These are phyloP conservation scores for Drosophila takahashii DNA, from an alignment of 1,140 invertebrate genomes.

Conservation along the genomic window DNA sequence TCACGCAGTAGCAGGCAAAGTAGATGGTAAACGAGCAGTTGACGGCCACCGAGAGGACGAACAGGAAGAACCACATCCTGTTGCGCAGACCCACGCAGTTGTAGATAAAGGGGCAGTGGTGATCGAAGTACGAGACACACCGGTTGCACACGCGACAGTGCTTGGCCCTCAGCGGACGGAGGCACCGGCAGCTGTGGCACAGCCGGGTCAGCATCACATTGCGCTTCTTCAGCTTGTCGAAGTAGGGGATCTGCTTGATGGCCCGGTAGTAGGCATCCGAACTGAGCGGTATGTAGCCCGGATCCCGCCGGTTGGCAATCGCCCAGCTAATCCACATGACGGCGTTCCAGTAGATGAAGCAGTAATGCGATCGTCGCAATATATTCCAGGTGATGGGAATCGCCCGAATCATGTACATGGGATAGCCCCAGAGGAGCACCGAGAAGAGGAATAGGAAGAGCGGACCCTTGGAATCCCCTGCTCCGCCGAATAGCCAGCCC, in stretches of 20 bases:
- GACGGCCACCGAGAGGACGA: slow-evolving; percentile 93
- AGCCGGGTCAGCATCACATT: slow-evolving; percentile 93
- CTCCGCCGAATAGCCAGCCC: slow-evolving; percentile 95
- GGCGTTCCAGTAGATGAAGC: slow-evolving; percentile 95
- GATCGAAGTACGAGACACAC: slow-evolving; percentile 96
- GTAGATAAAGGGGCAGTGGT: slow-evolving; percentile 97
- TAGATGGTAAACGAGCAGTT: slow-evolving; percentile 95
- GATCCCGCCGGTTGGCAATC: slow-evolving; percentile 94
- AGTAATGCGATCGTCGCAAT: slow-evolving; percentile 92
- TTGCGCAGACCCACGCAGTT: slow-evolving; percentile 95
- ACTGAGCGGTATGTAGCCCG: slow-evolving; percentile 94
- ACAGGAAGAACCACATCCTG: slow-evolving; percentile 96
- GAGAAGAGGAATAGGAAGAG: slow-evolving; percentile 93
- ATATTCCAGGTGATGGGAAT: slow-evolving; percentile 96
- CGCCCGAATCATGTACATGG: slow-evolving; percentile 95
- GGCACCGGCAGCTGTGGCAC: slow-evolving; percentile 95
- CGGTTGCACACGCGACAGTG: slow-evolving; percentile 96
- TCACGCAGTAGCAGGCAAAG: slow-evolving; percentile 94
- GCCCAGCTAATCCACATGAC: slow-evolving; percentile 97
- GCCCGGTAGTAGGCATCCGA: slow-evolving; percentile 95
- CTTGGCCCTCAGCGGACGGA: slow-evolving; percentile 94
- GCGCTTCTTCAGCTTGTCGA: slow-evolving; percentile 94
- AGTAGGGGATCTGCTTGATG: slow-evolving; percentile 95
- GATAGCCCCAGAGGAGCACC: slow-evolving; percentile 95
- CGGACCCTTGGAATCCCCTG: slow-evolving; percentile 95